Base-by-base conservation (phyloP, 1,140 invertebrate genomes). In the Steinernema khuongi region DNA sequence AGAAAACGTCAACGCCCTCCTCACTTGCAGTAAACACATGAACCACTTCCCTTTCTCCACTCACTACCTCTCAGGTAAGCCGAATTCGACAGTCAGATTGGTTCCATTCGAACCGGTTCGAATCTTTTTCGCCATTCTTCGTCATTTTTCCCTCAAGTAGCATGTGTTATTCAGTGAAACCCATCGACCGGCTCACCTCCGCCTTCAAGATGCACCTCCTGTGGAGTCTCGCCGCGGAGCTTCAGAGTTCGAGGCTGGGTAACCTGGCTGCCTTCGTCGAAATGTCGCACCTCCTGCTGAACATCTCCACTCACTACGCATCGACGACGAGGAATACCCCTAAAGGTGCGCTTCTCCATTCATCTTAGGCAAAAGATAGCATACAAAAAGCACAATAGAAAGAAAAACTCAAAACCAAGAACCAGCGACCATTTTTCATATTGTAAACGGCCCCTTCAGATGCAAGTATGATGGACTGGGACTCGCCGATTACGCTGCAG, bases 131-230 rank as follows among this genome's bases (percentile, higher is more conserved):
- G n/a, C n/a, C n/a, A n/a, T n/a, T n/a, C n/a, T n/a, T n/a, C n/a
- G n/a, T n/a, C 29, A 33, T 50, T 32, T 33, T 26, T 69, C 22
- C 41, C 0, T 31, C 67, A 19, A 31, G 28, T 11, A n/a, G n/a
- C n/a, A n/a, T n/a, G 29, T 19, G 26, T n/a, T 17, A 76, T 84
- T 72, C 73, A 80, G 81, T 77, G 26, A 77, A 79, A 29, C 80
- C 83, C n/a, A 70, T 84, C 41, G 77, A 81, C 28, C 71, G 79
- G 0, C 72, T 84, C 30, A 81, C 76, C 19, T 72, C 70, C 31
- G 79, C 83, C 18, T 83, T 84, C 67, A 85, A 85, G 71, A 77
- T 85, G 41, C 81, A 85, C 67, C 72, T 84, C 1, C 71, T 84
- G 11, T 73, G 41, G 4, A 66, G 70, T 30, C 71, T 78, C 26